Evolutionary conservation across 2,888 invertebrate genomes (phyloP).

Genomic region (Elmis aenea): DNA sequence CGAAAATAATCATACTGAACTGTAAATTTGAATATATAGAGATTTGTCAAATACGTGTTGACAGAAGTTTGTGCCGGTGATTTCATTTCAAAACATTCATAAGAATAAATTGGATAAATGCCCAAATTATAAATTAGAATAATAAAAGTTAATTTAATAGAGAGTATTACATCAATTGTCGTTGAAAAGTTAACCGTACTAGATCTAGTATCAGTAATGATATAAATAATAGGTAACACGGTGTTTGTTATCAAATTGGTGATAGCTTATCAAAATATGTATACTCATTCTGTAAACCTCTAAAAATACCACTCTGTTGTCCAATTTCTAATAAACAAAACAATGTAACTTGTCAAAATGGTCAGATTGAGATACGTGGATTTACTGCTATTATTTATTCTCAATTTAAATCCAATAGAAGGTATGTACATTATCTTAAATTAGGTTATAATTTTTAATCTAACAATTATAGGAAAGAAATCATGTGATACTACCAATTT

Average conservation of each 20-base stretch:
- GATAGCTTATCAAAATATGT: slow-evolving; percentile 14
- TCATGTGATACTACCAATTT: slow-evolving; percentile 22
- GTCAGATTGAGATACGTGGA: slow-evolving; percentile 7
- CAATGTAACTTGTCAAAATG: slow-evolving; percentile 18
- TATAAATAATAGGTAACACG: slow-evolving; percentile 8
- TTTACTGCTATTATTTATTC: slow-evolving; percentile 8
- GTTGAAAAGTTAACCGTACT: slow-evolving; percentile 5
- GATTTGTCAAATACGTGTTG: too few relatives aligned
- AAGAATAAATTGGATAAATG: slow-evolving; percentile 43
- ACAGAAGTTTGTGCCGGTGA: too few relatives aligned
- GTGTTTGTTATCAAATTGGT: slow-evolving; percentile 14
- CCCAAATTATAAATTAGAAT: slow-evolving; percentile 17
- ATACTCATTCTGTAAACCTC: slow-evolving; percentile 7
- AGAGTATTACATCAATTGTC: slow-evolving; percentile 9
- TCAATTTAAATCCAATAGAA: slow-evolving; percentile 8
- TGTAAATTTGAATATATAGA: too few relatives aligned
- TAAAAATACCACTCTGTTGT: neutral
- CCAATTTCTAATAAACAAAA: slow-evolving; percentile 1
- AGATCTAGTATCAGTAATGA: slow-evolving; percentile 4
- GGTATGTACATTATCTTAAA: slow-evolving; percentile 6
- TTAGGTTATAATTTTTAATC: neutral
- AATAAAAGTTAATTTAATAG: slow-evolving; percentile 17
- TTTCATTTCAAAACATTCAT: too few relatives aligned
- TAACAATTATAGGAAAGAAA: slow-evolving; percentile 16
- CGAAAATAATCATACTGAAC: too few relatives aligned